Base-by-base conservation (phyloP, 2,888 invertebrate genomes). In the Caenorhabditis angaria region DNA sequence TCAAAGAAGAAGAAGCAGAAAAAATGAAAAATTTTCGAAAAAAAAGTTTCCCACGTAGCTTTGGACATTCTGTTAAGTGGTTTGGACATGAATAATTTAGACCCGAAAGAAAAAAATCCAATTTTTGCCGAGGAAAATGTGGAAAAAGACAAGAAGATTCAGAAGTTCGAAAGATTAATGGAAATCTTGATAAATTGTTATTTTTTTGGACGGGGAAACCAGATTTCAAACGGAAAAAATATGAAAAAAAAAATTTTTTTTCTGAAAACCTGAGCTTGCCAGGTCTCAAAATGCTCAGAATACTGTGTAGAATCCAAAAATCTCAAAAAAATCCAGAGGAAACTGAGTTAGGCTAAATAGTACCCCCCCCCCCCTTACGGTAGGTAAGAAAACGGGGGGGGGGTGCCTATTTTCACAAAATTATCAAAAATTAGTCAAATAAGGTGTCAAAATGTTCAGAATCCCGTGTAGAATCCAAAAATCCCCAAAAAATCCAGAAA, bases 21-120 rank as follows among this genome's bases (percentile, higher is more conserved):
- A n/a, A n/a, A n/a, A n/a, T n/a, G 32, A 28, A 32, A n/a, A 28
- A 53, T 41, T n/a, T 59, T 62, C 28, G 60, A 55, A 62, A 32
- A 59, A 41, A 41, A 41, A 41, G 10, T 41, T 18, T 41, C 41
- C 41, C 41, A 41, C 41, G 18, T 18, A 12, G 41, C 41, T 41
- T 41, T 41, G 14, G 41, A 18, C 18, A 41, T 18, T 41, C 18
- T 41, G 41, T 41, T 41, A 41, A 41, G 41, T 41, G 41, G 14
- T 41, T 41, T 41, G 5, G 41, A 41, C 20, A 1, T 41, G 41
- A 41, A 41, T 41, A 41, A 41, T 41, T 41, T 14, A 41, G 14
- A 41, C 25, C 18, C 29, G n/a, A 12, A 24, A 29, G 8, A 47
- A 53, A 35, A 8, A 62, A 62, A 32, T 55, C 24, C 27, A 57